phyloP scores from a whole-genome alignment of 2,888 invertebrate species.

The Pseudoips prasinana region DNA sequence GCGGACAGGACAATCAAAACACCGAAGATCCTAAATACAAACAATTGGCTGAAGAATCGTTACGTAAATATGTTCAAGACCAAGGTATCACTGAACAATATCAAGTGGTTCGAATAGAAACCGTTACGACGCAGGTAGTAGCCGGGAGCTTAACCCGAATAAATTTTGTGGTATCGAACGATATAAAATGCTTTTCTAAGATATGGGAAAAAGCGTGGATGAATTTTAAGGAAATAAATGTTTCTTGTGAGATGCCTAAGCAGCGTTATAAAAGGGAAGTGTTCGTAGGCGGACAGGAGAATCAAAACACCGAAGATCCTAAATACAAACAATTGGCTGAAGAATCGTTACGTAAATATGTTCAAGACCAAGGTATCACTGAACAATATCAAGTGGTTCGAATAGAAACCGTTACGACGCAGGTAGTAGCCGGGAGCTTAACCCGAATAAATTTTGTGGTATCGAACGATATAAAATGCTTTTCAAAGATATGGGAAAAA shows the following conservation, averaged over 20 bases:
- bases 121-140: slow-evolving; percentile 30
- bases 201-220: slow-evolving; percentile 38
- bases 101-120: slow-evolving; percentile 15
- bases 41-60: slow-evolving; percentile 5
- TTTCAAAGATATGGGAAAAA: slow-evolving; percentile 23
- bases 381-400: slow-evolving; percentile 12
- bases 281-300: slow-evolving; percentile 23
- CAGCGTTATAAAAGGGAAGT: background rate
- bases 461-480: background rate
- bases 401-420: slow-evolving; percentile 29
- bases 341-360: slow-evolving; percentile 30
- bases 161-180: slow-evolving; percentile 6
- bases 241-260: slow-evolving; percentile 3
- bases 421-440: slow-evolving; percentile 33
- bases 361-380: slow-evolving; percentile 8
- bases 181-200: slow-evolving; percentile 33
- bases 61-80: slow-evolving; percentile 23
- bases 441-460: slow-evolving; percentile 24
- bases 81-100: slow-evolving; percentile 12
- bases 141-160: slow-evolving; percentile 21
- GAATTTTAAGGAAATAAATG: slow-evolving; percentile 21
- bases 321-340: slow-evolving; percentile 29
- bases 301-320: slow-evolving; percentile 23
- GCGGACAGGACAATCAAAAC: slow-evolving; percentile 16
- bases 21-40: slow-evolving; percentile 21